A percentile compares a stretch with the other conserved stretches of the same genome.
phyloP scores from a whole-genome alignment of 2,113 vertebrate genomes.

The Gobio gobio region DNA sequence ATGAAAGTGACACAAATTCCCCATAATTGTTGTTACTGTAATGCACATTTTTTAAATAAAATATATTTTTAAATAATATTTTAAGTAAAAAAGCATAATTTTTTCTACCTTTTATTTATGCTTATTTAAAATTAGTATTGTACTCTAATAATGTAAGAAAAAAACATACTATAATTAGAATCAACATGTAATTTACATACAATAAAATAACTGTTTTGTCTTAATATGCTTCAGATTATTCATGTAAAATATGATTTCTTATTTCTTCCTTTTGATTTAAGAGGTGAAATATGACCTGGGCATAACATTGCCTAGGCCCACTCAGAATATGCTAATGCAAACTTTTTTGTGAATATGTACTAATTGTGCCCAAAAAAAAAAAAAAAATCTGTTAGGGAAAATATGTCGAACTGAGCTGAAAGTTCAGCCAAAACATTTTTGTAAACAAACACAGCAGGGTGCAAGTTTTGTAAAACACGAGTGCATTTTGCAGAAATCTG shows the following conservation, averaged over 20 bases:
- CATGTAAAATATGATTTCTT: background rate
- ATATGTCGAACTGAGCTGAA: background rate
- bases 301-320: background rate
- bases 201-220: too few relatives aligned
- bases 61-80: background rate
- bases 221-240: background rate
- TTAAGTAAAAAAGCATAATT: background rate
- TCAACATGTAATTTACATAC: too few relatives aligned
- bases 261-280: background rate
- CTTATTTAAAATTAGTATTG: background rate
- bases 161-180: background rate
- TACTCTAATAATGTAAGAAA: background rate
- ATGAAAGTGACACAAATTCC: background rate
- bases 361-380: background rate
- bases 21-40: too few relatives aligned
- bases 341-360: background rate
- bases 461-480: background rate
- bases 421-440: background rate
- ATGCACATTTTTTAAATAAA: background rate
- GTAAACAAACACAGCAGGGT: slow-evolving; percentile 4
- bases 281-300: background rate
- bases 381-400: background rate
- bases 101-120: background rate
- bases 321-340: background rate
- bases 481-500: background rate